Percentiles rank a stretch among this genome's conserved stretches.
Conservation (phyloP, 1,140 invertebrate species). For the Atta colombica region DNA sequence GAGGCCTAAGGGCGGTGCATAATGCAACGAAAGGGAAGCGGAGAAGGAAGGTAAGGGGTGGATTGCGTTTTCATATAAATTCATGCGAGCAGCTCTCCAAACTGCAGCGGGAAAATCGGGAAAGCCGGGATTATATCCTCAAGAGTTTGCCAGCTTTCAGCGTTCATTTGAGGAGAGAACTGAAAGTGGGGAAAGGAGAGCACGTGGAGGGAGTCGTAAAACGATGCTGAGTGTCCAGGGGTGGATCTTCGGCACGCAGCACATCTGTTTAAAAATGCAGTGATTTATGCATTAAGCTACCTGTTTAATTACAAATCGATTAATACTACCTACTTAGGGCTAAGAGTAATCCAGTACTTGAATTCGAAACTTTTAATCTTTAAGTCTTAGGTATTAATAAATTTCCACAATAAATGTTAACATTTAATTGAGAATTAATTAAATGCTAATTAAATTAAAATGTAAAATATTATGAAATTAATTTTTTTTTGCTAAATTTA, state of each 20-base stretch:
- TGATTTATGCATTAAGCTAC: slow-evolving; percentile 51
- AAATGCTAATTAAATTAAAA: slow-evolving; percentile 25
- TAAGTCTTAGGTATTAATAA: not conserved
- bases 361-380: slow-evolving; percentile 29
- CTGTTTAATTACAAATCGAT: slow-evolving; percentile 53
- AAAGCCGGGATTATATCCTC: slow-evolving; percentile 79
- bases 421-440: slow-evolving; percentile 15
- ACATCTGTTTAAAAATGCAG: slow-evolving; percentile 43
- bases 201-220: slow-evolving; percentile 25
- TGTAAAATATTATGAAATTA: not conserved
- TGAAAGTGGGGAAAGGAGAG: slow-evolving; percentile 24
- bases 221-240: slow-evolving; percentile 57
- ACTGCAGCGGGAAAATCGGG: slow-evolving; percentile 72
- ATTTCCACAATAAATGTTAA: not conserved
- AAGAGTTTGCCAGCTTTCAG: slow-evolving; percentile 79
- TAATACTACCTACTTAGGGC: not conserved
- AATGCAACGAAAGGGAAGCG: slow-evolving; percentile 55
- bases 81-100: slow-evolving; percentile 68
- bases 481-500: not conserved
- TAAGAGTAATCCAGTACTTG: slow-evolving; percentile 27
- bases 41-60: slow-evolving; percentile 25
- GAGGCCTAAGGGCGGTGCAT: slow-evolving; percentile 65
- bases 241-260: slow-evolving; percentile 52
- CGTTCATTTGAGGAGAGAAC: slow-evolving; percentile 71
- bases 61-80: slow-evolving; percentile 74